phyloP scores from a whole-genome alignment of 2,113 vertebrate genomes.

The Halcyon senegalensis region DNA sequence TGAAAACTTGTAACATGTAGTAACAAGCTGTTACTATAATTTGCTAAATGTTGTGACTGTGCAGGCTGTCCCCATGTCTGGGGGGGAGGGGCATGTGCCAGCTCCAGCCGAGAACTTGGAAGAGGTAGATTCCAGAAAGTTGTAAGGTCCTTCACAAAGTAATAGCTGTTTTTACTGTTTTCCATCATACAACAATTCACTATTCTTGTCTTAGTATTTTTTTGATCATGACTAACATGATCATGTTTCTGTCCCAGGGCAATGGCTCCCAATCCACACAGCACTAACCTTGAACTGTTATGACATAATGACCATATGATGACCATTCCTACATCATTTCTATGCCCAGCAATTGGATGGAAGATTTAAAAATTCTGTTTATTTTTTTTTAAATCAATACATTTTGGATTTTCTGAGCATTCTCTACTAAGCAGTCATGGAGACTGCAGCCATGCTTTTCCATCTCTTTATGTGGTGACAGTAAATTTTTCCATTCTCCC shows the following conservation, averaged over 20 bases:
- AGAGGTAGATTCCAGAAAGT: background rate
- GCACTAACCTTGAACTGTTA: background rate
- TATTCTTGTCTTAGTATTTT: background rate
- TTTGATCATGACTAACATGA: background rate
- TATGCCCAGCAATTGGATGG: background rate
- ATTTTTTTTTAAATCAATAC: background rate
- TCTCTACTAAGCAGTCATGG: background rate
- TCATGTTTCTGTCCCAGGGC: background rate
- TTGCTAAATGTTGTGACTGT: background rate
- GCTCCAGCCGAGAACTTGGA: background rate
- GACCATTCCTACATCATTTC: background rate
- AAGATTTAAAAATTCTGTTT: background rate
- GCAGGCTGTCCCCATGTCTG: background rate
- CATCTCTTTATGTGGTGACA: background rate
- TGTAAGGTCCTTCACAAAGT: background rate
- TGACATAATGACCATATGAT: background rate
- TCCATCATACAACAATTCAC: background rate
- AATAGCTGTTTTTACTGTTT: background rate
- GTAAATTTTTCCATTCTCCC: background rate
- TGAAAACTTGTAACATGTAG: background rate
- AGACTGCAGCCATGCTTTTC: background rate
- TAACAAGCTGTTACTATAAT: background rate
- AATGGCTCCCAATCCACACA: background rate
- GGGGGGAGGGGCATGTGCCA: fast-evolving
- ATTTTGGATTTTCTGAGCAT: background rate